Evolutionary conservation across 2,113 vertebrate species (phyloP).

Genomic region (Urocitellus parryii): DNA sequence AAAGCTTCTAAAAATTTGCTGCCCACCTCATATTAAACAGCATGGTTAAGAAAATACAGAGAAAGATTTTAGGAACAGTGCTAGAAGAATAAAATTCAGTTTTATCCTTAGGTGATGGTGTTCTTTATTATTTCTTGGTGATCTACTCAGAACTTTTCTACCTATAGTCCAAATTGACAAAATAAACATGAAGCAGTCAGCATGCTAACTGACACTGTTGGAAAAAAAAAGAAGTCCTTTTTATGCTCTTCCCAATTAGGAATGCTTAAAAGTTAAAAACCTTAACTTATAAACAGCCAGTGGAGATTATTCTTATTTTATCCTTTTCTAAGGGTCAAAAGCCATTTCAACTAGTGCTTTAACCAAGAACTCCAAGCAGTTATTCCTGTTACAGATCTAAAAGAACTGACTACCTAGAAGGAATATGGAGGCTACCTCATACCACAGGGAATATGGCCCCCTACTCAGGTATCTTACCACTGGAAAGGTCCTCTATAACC

Average conservation of each 20-base stretch:
- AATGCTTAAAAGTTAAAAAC: neutral
- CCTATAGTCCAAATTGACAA: conserved; percentile 5
- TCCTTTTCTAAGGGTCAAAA: neutral
- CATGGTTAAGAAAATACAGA: conserved; percentile 28
- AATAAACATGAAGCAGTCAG: conserved; percentile 52
- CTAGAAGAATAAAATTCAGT: conserved; percentile 40
- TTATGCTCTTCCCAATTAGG: neutral
- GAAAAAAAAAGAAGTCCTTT: conserved; percentile 12
- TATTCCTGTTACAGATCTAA: neutral
- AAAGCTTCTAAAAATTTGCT: conserved; percentile 66
- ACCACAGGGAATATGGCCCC: neutral
- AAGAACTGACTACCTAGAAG: neutral
- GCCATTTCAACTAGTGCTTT: neutral
- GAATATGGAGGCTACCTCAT: neutral
- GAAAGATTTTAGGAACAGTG: conserved; percentile 9
- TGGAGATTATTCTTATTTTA: neutral
- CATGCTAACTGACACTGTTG: neutral
- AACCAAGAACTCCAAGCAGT: neutral
- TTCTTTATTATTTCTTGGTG: conserved; percentile 54
- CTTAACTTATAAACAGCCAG: neutral
- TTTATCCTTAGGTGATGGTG: neutral
- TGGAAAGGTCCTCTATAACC: neutral
- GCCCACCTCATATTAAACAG: conserved; percentile 8
- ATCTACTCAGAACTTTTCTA: conserved; percentile 42
- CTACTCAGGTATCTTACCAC: neutral